Conservation (phyloP, 1,140 invertebrate species). For the Drosophila sucinea region DNA sequence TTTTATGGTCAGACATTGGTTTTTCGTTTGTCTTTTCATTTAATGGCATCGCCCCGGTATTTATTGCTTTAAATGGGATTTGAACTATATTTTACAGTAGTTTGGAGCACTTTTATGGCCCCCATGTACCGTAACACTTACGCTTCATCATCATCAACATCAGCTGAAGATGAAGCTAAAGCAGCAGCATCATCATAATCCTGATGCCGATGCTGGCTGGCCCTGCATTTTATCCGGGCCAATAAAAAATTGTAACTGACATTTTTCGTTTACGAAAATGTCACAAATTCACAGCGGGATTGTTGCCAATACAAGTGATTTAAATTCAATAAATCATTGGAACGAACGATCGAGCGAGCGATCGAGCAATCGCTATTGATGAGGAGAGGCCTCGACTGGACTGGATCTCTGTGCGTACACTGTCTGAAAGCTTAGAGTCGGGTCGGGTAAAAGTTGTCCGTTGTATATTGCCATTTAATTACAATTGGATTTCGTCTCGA, state of each 20-base stretch:
- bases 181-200: constrained; percentile 6
- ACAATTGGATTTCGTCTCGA: constrained; percentile 51
- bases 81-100: constrained; percentile 80
- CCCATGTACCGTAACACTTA: constrained; percentile 66
- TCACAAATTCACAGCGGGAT: constrained; percentile 83
- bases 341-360: constrained; percentile 36
- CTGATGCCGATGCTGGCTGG: constrained; percentile 11
- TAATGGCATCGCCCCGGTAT: constrained; percentile 40
- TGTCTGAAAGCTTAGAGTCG: background rate
- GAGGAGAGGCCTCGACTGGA: constrained; percentile 29
- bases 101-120: constrained; percentile 63
- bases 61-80: constrained; percentile 69
- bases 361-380: constrained; percentile 53
- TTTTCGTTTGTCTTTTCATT: constrained; percentile 57
- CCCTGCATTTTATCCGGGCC: constrained; percentile 36
- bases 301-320: constrained; percentile 83
- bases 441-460: constrained; percentile 41
- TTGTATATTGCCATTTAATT: constrained; percentile 75
- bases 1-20: constrained; percentile 52
- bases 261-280: constrained; percentile 83
- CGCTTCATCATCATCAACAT: constrained; percentile 27
- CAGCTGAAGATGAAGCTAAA: constrained; percentile 22
- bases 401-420: constrained; percentile 5
- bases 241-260: constrained; percentile 83
- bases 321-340: constrained; percentile 83